Conservation (phyloP, 2,888 invertebrate species). For the Silvanus unidentatus region DNA sequence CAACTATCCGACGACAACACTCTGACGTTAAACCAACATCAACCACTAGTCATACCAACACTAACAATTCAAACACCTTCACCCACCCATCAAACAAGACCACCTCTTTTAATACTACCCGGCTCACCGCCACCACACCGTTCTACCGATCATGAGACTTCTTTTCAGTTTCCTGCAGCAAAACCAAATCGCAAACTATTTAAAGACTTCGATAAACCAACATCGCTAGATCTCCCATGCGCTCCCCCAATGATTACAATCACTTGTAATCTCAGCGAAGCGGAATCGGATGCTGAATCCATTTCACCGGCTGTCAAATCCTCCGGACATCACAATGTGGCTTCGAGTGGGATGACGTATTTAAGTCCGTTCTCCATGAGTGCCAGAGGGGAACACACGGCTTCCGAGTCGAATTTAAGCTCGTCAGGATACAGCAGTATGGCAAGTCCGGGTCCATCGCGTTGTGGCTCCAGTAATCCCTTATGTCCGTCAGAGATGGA, state of each 20-base stretch:
- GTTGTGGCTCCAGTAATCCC: constrained; percentile 77
- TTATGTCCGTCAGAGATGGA: constrained; percentile 71
- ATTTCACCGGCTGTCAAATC: constrained; percentile 55
- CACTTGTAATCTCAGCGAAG: constrained; percentile 69
- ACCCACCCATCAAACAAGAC: constrained; percentile 54
- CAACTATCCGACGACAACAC: constrained; percentile 30
- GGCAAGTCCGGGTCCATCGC: constrained; percentile 77
- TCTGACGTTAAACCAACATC: constrained; percentile 24
- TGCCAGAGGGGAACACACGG: constrained; percentile 64
- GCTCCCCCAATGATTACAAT: constrained; percentile 67
- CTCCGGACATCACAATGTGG: constrained; percentile 37
- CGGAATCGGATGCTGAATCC: constrained; percentile 67
- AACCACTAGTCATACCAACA: constrained; percentile 58
- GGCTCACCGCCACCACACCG: constrained; percentile 53
- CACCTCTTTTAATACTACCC: constrained; percentile 48
- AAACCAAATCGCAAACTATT: constrained; percentile 46
- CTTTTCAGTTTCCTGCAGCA: constrained; percentile 34
- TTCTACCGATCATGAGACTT: constrained; percentile 32
- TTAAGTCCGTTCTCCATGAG: constrained; percentile 74
- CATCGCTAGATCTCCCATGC: constrained; percentile 56
- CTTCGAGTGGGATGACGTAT: constrained; percentile 61
- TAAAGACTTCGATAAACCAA: constrained; percentile 60
- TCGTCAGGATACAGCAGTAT: constrained; percentile 82
- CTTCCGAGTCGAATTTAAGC: constrained; percentile 77
- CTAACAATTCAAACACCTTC: constrained; percentile 64